Evolutionary conservation across 2,113 vertebrate genomes (phyloP), one percentile per base, ranked within the genome.

Genomic region (Sebastes fasciatus): DNA sequence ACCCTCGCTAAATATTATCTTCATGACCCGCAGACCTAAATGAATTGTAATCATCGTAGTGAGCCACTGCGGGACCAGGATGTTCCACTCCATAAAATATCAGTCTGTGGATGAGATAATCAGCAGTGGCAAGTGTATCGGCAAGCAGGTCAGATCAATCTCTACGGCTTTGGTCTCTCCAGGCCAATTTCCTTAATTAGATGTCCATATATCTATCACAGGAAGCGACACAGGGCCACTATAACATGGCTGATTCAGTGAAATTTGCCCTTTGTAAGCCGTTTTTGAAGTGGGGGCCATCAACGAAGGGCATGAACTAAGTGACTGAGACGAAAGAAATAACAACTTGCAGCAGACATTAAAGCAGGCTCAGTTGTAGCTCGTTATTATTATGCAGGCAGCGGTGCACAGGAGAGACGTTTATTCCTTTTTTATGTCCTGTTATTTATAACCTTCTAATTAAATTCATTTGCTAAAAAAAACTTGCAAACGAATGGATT

Each of bases 171-270:
- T 51, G 48, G 73, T 79, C 82, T 84, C 82, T 80, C 71, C 63
- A 80, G 79, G 77, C 78, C 86, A 91, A 86, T 91, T 88, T 83
- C 63, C 66, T 81, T 93, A 93, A 91, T 89, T 77, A 89, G 46
- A 83, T 71, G 55, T 71, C 72, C 79, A 82, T 65, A 61, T 68
- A 87, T 85, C 74, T 74, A 80, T 93, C 76, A 88, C 69, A 45
- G 34, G 61, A 54, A 45, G 79, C 75, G 88, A 83, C 74, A 71
- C 74, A n/a, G 43, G 55, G 62, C 46, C 60, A 21, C 46, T 40
- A 43, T 43, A 71, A 88, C 57, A 80, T 85, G 74, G 80, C 68
- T 77, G 61, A 77, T 63, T 13, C 26, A 61, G 71, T 75, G 43
- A 74, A 70, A 74, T 51, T 17, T 74, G 60, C 34, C 76, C 45